Base-by-base conservation (phyloP, 2,888 invertebrate species). In the Eremobia ochroleuca region DNA sequence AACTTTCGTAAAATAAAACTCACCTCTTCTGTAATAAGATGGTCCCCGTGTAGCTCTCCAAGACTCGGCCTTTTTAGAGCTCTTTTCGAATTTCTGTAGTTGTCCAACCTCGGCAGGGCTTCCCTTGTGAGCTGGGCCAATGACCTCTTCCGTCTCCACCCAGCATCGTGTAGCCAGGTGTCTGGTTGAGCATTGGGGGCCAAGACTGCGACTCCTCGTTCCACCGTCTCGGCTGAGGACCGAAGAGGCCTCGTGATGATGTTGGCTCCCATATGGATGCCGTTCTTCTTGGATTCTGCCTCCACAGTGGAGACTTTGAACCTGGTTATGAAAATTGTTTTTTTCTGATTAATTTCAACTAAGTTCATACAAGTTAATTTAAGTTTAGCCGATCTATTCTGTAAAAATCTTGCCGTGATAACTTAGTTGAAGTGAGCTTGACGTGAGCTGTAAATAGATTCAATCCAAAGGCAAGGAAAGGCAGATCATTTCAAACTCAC, bases 31-130 rank as follows among this genome's bases (percentile, higher is more conserved):
- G 93, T 92, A 25, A 97, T 96, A 9, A 96, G 89, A 86, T 96
- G 92, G 72, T 97, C 97, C 37, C 98, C 98, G 90, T 99, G 98
- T 65, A 99, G 95, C 91, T 98, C 98, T 34, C 98, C 98, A 76
- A 99, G 97, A 40, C 98, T 98, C 1, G 99, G 99, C 83, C 99
- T 97, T 92, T 98, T 98, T 72, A 98, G 94, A 0, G 98, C 98
- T 86, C 98, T 97, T 90, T 98, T 98, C 0, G 98, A 98, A 92
- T 98, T 98, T 91, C 98, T 97, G 92, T 99, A 99, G 93, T 98
- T 98, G 92, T 98, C 98, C 94, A 98, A 97, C 76, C 98, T 97
- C 0, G 99, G 99, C 58, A 99, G 93, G 2, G 98, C 98, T 93
- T 99, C 99, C 88, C 98, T 97, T 0, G 98, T 98, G 76, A 98